Evolutionary conservation across 2,888 invertebrate species (phyloP).

Genomic region (Diloba caeruleocephala): DNA sequence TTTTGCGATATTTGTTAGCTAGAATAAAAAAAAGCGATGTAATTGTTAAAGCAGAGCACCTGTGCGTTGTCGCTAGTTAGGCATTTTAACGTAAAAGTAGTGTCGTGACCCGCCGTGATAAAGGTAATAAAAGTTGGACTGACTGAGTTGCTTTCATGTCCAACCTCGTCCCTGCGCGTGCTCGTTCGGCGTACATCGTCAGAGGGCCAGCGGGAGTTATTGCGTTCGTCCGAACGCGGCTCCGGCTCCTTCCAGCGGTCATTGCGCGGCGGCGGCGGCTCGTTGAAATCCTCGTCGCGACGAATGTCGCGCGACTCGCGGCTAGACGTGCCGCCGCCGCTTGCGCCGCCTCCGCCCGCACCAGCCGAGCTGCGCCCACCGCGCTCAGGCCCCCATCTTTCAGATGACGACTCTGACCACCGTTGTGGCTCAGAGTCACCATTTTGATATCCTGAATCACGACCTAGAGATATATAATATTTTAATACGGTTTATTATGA

Average conservation of each 20-base stretch:
- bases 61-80: neutral
- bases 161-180: slow-evolving; percentile 83
- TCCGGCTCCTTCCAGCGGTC: slow-evolving; percentile 91
- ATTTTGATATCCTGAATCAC: slow-evolving; percentile 85
- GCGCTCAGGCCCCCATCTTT: slow-evolving; percentile 41
- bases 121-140: slow-evolving; percentile 33
- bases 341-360: slow-evolving; percentile 53
- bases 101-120: slow-evolving; percentile 11
- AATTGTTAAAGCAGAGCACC: slow-evolving; percentile 6
- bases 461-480: slow-evolving; percentile 64
- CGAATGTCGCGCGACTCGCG: slow-evolving; percentile 69
- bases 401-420: slow-evolving; percentile 69
- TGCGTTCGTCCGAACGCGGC: slow-evolving; percentile 78
- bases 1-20: neutral
- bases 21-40: slow-evolving; percentile 2
- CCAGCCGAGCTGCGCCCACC: slow-evolving; percentile 62
- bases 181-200: slow-evolving; percentile 84
- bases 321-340: slow-evolving; percentile 64
- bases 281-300: slow-evolving; percentile 64
- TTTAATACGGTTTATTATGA: neutral
- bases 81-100: neutral
- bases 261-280: slow-evolving; percentile 86
- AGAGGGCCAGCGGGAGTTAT: slow-evolving; percentile 80
- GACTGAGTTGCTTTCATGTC: slow-evolving; percentile 42
- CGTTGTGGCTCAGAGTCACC: slow-evolving; percentile 81